phyloP scores from a whole-genome alignment of 1,140 invertebrate genomes.

The Anastatus disparis region DNA sequence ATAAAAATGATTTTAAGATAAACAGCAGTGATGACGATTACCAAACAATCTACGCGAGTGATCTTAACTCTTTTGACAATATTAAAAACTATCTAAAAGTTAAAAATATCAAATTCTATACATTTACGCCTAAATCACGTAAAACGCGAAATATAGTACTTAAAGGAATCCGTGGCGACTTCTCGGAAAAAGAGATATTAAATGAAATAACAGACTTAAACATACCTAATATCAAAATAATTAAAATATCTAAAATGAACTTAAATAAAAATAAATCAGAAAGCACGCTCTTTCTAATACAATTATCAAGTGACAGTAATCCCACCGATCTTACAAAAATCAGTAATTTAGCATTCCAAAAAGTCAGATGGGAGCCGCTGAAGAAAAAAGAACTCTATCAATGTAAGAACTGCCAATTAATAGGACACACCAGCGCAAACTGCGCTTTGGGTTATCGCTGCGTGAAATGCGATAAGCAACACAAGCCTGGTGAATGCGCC shows the following conservation, averaged over 20 bases:
- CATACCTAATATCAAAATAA: too few relatives aligned
- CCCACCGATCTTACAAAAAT: constrained; percentile 30
- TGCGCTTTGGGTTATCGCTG: constrained; percentile 42
- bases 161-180: constrained; percentile 22
- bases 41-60: too few relatives aligned
- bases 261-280: background rate
- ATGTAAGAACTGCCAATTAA: constrained; percentile 46
- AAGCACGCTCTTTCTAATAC: constrained; percentile 32
- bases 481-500: constrained; percentile 28
- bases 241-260: too few relatives aligned
- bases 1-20: too few relatives aligned
- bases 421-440: constrained; percentile 40
- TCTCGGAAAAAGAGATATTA: background rate
- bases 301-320: constrained; percentile 36
- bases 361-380: constrained; percentile 42
- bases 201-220: constrained; percentile 28
- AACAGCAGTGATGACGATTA: too few relatives aligned
- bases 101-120: background rate
- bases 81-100: background rate
- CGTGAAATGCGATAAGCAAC: constrained; percentile 29
- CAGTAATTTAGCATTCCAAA: constrained; percentile 29
- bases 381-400: constrained; percentile 40
- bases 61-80: background rate
- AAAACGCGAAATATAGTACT: constrained; percentile 27
- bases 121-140: constrained; percentile 30